Evolutionary conservation across 2,113 vertebrate genomes (phyloP).

Genomic region (Riparia riparia): DNA sequence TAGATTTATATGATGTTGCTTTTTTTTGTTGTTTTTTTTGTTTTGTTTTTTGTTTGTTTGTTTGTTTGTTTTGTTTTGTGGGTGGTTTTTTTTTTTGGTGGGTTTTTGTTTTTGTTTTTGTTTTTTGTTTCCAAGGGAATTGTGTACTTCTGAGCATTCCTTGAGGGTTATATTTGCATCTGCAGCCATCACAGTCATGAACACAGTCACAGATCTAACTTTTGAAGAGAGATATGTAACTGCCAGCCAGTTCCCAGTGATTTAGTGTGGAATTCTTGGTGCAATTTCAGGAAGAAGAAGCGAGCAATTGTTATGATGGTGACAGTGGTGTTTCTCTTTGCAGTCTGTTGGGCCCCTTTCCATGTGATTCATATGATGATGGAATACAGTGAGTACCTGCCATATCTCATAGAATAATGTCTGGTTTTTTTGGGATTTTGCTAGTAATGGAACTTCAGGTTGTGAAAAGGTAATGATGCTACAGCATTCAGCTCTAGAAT

Average conservation of each 20-base stretch:
- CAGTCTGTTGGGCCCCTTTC: constrained; percentile 81
- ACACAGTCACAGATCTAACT: not conserved
- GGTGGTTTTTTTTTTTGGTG: no score
- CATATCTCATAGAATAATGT: not conserved
- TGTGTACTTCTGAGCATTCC: not conserved
- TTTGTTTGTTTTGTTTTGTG: no score
- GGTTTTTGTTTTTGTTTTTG: no score
- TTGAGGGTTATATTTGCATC: not conserved
- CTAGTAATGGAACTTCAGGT: not conserved
- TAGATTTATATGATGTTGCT: not conserved
- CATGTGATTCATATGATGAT: constrained; percentile 78
- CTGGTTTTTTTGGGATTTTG: fast-evolving
- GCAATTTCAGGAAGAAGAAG: constrained; percentile 78
- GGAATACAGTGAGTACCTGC: constrained; percentile 76
- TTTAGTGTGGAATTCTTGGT: constrained; percentile 47
- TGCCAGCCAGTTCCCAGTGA: not conserved
- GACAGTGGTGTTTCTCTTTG: constrained; percentile 78
- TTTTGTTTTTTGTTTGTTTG: no score
- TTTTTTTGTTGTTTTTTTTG: not conserved
- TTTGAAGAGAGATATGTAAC: not conserved
- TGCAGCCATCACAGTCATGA: not conserved
- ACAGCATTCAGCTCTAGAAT: not conserved
- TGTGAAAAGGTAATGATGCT: not conserved
- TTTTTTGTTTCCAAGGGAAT: not conserved
- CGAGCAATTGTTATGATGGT: constrained; percentile 80